Base-by-base conservation (phyloP, 2,797 vertebrate genomes). In the Columba guinea region DNA sequence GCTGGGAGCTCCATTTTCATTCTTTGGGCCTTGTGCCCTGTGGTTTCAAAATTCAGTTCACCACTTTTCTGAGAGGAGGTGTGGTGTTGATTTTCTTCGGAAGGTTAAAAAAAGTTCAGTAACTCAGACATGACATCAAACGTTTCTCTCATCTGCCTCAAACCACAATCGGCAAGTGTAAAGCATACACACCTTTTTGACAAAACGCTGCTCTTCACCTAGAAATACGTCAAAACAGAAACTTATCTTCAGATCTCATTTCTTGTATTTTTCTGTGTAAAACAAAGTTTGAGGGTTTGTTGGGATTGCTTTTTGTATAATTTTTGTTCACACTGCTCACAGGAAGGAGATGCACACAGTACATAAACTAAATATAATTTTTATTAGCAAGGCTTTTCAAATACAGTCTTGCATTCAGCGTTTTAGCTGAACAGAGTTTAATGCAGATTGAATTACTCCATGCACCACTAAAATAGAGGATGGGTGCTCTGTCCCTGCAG, bases 371-470 rank as follows among this genome's bases (percentile, higher is more conserved):
- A 90, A 82, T 82, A 71, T 2, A 56, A 6, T 90, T 74, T 95
- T 95, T 96, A 97, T 97, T 96, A 92, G 88, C 90, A 90, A 87
- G 84, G 90, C 64, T 96, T 77, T 84, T 91, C 44, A 67, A 52
- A 52, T 65, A 86, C 93, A 95, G 73, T 86, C 80, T 84, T 82
- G 63, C 67, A 53, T 69, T 64, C 80, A 76, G 74, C 69, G 84
- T 24, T 32, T 87, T 39, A 35, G 60, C 86, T 87, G 77, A 82
- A 51, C 17, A 18, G 18, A 74, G 22, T 63, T 88, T 20, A 82
- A 84, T 79, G 56, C 70, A 74, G 67, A 62, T 67, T 16, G 16
- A 56, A 51, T 76, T 44, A 59, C 10, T 90, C 28, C 14, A 26
- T 26, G 13, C 35, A 51, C 27, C 71, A 6, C 27, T 82, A 21